These are phyloP conservation scores for Opisthocomus hoazin DNA, from an alignment of 2,113 vertebrate species.

Conservation along the genomic window DNA sequence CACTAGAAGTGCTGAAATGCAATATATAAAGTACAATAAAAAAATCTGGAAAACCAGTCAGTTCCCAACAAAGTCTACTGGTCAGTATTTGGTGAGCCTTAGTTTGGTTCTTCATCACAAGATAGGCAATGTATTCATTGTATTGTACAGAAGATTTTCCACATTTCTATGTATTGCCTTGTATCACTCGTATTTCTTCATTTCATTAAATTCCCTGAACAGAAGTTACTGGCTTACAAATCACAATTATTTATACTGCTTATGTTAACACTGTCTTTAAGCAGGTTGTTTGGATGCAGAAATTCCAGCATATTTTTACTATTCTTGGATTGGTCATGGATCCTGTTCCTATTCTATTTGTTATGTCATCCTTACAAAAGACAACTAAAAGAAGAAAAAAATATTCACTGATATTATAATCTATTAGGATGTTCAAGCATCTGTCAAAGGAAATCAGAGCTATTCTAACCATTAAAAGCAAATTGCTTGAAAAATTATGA, in stretches of 20 bases:
- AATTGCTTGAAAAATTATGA: background rate
- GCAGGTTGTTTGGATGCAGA: background rate
- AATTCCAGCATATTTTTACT: background rate
- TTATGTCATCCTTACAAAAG: background rate
- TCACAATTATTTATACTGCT: background rate
- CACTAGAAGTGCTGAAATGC: background rate
- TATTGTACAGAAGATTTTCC: background rate
- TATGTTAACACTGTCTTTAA: background rate
- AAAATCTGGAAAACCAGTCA: background rate
- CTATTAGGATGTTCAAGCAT: background rate
- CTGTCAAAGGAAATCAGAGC: background rate
- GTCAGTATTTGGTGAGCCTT: background rate
- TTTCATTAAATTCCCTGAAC: background rate
- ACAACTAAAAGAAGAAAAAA: background rate
- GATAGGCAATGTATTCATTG: rapidly evolving
- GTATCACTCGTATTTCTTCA: background rate
- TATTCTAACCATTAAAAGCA: background rate
- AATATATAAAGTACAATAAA: background rate
- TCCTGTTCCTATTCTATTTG: background rate
- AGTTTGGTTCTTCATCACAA: background rate
- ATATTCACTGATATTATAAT: background rate
- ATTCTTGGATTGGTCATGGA: background rate
- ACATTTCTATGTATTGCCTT: background rate
- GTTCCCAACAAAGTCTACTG: background rate
- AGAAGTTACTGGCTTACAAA: background rate